Percentiles rank a stretch among this genome's conserved stretches.
These are phyloP conservation scores for Rhynchonema sp. DNA, from an alignment of 2,888 invertebrate species.

Conservation along the genomic window DNA sequence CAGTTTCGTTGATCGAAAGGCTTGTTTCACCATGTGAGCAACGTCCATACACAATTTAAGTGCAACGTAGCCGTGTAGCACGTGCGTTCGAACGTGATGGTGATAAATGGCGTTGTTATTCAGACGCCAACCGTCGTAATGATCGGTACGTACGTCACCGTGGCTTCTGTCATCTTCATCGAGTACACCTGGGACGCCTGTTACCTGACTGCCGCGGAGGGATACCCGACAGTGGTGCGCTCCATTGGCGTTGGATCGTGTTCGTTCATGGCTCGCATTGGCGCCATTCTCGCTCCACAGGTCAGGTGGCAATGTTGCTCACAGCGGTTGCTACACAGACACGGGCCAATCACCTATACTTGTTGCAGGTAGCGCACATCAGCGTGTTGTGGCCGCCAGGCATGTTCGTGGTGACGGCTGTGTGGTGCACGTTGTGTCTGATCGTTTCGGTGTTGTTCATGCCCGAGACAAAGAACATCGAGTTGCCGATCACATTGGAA, in stretches of 20 bases:
- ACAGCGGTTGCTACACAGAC: too few relatives aligned
- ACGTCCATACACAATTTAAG: too few relatives aligned
- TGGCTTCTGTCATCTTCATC: background rate
- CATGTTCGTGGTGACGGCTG: background rate
- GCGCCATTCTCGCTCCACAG: background rate
- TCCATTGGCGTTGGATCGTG: conserved; percentile 7
- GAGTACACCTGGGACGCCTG: conserved; percentile 2
- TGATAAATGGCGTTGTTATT: too few relatives aligned
- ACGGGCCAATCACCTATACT: too few relatives aligned
- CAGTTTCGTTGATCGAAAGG: too few relatives aligned
- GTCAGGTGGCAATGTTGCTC: background rate
- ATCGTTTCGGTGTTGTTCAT: background rate
- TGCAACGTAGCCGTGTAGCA: too few relatives aligned
- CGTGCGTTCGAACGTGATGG: too few relatives aligned
- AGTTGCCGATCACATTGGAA: too few relatives aligned
- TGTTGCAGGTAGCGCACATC: background rate
- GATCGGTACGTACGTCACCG: background rate
- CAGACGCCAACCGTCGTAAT: background rate
- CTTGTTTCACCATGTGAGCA: too few relatives aligned
- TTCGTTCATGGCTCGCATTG: background rate
- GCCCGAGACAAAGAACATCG: background rate
- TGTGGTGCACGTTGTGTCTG: background rate
- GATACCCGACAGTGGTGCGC: conserved; percentile 11
- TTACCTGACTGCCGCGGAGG: background rate
- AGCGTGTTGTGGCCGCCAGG: background rate